These are phyloP conservation scores for Cheilinus undulatus DNA, from an alignment of 2,113 vertebrate species.

Conservation along the genomic window DNA sequence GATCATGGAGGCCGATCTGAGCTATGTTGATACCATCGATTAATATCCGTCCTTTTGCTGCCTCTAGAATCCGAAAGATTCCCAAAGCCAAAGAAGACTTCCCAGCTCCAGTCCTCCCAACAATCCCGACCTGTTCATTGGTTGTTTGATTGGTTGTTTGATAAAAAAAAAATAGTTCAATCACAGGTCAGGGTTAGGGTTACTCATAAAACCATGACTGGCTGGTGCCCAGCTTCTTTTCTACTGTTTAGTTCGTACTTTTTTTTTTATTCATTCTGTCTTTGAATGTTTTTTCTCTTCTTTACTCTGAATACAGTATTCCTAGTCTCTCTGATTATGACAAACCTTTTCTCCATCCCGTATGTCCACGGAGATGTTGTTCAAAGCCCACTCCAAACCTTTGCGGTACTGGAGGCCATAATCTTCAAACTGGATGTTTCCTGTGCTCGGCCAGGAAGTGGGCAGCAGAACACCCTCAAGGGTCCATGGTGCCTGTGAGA, in stretches of 20 bases:
- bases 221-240: no score
- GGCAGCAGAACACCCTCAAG: slow-evolving; percentile 73
- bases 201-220: no score
- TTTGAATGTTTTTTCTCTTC: background rate
- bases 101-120: slow-evolving; percentile 94
- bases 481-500: slow-evolving; percentile 68
- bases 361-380: slow-evolving; percentile 85
- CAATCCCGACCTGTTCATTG: slow-evolving; percentile 89
- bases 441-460: slow-evolving; percentile 85
- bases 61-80: slow-evolving; percentile 91
- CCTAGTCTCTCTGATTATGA: background rate
- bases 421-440: slow-evolving; percentile 85
- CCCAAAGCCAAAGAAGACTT: slow-evolving; percentile 91
- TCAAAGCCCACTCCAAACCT: slow-evolving; percentile 88
- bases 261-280: no score
- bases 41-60: slow-evolving; percentile 88
- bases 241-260: no score
- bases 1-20: slow-evolving; percentile 89
- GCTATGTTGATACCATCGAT: slow-evolving; percentile 90
- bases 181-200: no score
- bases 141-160: no score
- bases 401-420: slow-evolving; percentile 91
- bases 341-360: slow-evolving; percentile 89
- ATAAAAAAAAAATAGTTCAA: no score
- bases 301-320: no score